These are phyloP conservation scores for Notoglanidium macrostoma DNA, from an alignment of 2,797 vertebrate species.

Conservation along the genomic window DNA sequence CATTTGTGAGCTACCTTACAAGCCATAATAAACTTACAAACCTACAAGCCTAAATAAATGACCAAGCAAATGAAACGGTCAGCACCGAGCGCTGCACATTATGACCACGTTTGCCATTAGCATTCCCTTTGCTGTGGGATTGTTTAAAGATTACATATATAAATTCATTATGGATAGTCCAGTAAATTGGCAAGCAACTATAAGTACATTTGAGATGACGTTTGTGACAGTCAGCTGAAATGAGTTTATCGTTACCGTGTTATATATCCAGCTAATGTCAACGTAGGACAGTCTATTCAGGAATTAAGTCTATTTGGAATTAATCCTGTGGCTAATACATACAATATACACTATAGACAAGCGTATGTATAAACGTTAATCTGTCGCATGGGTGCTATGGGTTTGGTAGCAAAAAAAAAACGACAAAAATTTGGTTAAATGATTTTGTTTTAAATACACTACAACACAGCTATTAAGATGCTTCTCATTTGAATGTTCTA, in stretches of 20 bases:
- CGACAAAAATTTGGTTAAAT: not conserved
- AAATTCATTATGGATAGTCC: not conserved
- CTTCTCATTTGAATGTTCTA: not conserved
- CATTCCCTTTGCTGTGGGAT: not conserved
- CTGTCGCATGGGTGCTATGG: not conserved
- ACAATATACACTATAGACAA: not conserved
- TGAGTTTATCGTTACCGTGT: no score
- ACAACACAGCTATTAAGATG: not conserved
- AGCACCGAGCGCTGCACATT: not conserved
- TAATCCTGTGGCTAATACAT: not conserved
- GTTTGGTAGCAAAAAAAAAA: not conserved
- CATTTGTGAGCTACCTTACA: not conserved
- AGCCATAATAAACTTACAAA: no score
- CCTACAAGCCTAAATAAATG: no score
- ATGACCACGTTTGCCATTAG: no score
- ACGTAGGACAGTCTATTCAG: not conserved
- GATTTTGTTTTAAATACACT: not conserved
- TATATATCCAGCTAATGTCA: not conserved
- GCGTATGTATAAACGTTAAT: not conserved
- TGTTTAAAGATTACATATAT: not conserved
- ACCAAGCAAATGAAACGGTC: not conserved
- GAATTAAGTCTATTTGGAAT: not conserved
- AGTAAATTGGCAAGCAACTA: not conserved
- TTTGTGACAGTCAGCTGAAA: not conserved
- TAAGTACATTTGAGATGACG: not conserved